Evolutionary conservation across 2,888 invertebrate genomes (phyloP).

Genomic region (Eulithis testata): DNA sequence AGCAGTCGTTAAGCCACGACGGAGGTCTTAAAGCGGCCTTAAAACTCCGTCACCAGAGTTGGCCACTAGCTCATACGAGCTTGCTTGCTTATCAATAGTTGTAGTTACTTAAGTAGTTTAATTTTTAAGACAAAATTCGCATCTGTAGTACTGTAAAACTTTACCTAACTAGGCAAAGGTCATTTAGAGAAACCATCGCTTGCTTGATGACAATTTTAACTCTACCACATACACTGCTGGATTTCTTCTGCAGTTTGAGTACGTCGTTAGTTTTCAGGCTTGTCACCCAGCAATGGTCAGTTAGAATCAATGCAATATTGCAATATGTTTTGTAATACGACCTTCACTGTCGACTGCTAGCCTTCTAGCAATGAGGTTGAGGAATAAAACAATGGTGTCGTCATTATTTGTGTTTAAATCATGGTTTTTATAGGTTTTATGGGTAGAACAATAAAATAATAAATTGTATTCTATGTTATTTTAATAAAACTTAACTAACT

Average conservation of each 20-base stretch:
- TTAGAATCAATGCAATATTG: conserved; percentile 15
- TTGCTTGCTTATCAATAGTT: too few species aligned
- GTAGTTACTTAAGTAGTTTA: too few species aligned
- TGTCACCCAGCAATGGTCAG: conserved; percentile 14
- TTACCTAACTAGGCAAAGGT: conserved; percentile 32
- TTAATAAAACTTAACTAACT: conserved; percentile 3
- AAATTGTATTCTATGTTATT: conserved; percentile 17
- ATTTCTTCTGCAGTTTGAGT: conserved; percentile 5
- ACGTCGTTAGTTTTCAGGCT: not conserved
- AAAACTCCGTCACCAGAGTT: too few species aligned
- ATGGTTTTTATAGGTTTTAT: conserved; percentile 13
- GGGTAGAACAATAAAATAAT: conserved; percentile 6
- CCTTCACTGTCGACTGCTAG: conserved; percentile 60
- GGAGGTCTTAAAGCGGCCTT: too few species aligned
- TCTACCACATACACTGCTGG: conserved; percentile 17
- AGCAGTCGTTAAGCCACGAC: too few species aligned
- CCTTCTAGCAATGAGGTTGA: conserved; percentile 57
- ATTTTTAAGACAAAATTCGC: not conserved
- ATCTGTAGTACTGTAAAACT: conserved; percentile 12
- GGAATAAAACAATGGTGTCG: conserved; percentile 51
- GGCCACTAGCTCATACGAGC: too few species aligned
- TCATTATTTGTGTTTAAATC: conserved; percentile 35
- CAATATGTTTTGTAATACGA: conserved; percentile 46
- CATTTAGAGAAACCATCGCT: conserved; percentile 34
- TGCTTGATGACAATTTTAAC: conserved; percentile 14